Percentiles rank a stretch among this genome's conserved stretches.
These are phyloP conservation scores for Pluvialis apricaria DNA, from an alignment of 2,113 vertebrate species.

Conservation along the genomic window DNA sequence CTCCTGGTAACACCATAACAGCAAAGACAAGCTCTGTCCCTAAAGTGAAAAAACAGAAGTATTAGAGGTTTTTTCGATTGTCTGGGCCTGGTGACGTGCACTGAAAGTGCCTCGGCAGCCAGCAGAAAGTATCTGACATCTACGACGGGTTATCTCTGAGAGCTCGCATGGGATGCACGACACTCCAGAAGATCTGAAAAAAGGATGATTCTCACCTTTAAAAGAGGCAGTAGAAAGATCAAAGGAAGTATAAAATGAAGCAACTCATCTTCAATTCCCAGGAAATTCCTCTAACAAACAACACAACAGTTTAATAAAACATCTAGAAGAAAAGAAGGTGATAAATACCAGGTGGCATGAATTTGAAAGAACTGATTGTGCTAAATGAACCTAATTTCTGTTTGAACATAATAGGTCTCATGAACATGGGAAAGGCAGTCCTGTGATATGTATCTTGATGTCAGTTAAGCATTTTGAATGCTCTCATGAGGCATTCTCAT, in stretches of 20 bases:
- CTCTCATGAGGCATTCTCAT: neutral
- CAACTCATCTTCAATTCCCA: neutral
- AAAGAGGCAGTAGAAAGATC: neutral
- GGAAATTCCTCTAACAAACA: neutral
- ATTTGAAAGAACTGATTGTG: neutral
- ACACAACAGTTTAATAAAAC: neutral
- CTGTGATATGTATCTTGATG: neutral
- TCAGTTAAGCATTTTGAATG: neutral
- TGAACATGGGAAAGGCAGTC: neutral
- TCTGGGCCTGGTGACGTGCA: neutral
- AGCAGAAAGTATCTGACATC: neutral
- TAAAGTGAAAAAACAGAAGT: neutral
- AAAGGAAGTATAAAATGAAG: neutral
- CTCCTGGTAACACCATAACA: neutral
- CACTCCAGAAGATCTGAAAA: neutral
- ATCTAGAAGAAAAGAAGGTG: neutral
- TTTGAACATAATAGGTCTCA: neutral
- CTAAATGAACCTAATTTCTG: neutral
- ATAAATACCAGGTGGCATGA: neutral
- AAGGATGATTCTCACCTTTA: neutral
- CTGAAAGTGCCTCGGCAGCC: neutral
- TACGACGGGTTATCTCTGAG: rapidly evolving
- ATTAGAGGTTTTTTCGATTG: neutral
- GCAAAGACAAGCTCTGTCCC: neutral
- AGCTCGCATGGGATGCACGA: too few relatives aligned